Base-by-base conservation (phyloP, 2,888 invertebrate species). In the Stenurella melanura region DNA sequence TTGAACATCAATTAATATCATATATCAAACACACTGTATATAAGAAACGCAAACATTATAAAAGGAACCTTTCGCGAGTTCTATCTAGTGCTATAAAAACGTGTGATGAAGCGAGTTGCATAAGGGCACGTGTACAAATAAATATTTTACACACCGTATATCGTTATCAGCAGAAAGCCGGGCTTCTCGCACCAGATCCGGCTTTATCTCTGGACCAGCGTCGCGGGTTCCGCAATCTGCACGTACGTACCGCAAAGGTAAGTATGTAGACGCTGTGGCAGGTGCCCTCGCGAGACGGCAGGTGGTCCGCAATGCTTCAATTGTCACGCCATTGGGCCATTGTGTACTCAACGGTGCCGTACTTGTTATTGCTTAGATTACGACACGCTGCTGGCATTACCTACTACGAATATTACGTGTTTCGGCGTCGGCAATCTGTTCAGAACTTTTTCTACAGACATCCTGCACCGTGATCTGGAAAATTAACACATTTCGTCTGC, bases 221-320 rank as follows among this genome's bases (percentile, higher is more conserved):
- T 38, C 57, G 21, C 54, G 21, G 19, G 18, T 38, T 18, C 17
- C 15, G 61, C 61, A 3, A 34, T 18, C 17, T 56, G 61, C 61
- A 10, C 42, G 12, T 12, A 34, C 54, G 21, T 42, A 67, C 66
- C 54, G 15, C 70, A 70, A 61, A 34, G 42, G 61, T 26, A 26
- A 54, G 50, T 64, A 30, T 18, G 70, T 58, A 42, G 70, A 70
- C 60, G 21, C 42, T 15, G 42, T 26, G 76, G 68, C 73, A 76
- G 76, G 76, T 76, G 76, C 66, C 26, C 66, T 74, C 80, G 76
- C 79, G 80, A 75, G 79, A 58, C 73, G 74, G 80, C 84, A 84
- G 84, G 84, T 84, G 84, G 80, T 79, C 78, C 76, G 83, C 74
- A 83, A 84, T 82, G 83, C 79, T 82, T 82, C 81, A 80, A 84